A percentile compares a stretch with the other conserved stretches of the same genome.
These are phyloP conservation scores for Platyscapa corneri DNA, from an alignment of 1,140 invertebrate species.

Conservation along the genomic window DNA sequence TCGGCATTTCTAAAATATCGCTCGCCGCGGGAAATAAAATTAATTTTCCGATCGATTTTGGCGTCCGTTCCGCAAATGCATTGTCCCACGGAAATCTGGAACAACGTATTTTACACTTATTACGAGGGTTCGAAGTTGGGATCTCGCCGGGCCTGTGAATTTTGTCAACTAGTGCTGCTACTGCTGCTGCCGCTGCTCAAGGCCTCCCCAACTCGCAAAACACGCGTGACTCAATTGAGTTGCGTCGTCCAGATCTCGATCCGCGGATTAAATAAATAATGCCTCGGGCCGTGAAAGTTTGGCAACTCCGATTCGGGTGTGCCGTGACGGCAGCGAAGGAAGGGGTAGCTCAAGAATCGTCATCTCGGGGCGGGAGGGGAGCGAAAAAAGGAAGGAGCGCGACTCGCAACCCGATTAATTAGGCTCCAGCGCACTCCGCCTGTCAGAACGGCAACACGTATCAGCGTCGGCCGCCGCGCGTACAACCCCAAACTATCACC, in stretches of 20 bases:
- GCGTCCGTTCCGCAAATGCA: not conserved
- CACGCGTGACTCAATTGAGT: not conserved
- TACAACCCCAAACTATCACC: constrained; percentile 25
- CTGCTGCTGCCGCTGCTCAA: not conserved
- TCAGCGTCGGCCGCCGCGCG: not conserved
- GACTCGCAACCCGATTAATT: not conserved
- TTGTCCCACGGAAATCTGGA: not conserved
- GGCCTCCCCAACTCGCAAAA: not conserved
- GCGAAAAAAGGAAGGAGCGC: no score
- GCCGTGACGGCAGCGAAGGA: not conserved
- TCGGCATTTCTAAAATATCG: not conserved
- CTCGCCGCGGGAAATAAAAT: not conserved
- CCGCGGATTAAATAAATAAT: not conserved
- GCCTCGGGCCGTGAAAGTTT: not conserved
- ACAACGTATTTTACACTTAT: not conserved
- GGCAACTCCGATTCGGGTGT: not conserved
- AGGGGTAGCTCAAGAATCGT: not conserved
- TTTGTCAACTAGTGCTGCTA: not conserved
- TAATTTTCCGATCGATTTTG: not conserved
- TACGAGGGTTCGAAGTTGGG: not conserved
- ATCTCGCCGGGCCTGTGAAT: not conserved
- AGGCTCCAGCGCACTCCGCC: not conserved
- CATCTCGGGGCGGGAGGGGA: not conserved
- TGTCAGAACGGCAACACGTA: not conserved
- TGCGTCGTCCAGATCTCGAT: not conserved